A percentile compares a stretch with the other conserved stretches of the same genome.
These are phyloP conservation scores for Nephila pilipes DNA, from an alignment of 1,140 invertebrate species.

Conservation along the genomic window DNA sequence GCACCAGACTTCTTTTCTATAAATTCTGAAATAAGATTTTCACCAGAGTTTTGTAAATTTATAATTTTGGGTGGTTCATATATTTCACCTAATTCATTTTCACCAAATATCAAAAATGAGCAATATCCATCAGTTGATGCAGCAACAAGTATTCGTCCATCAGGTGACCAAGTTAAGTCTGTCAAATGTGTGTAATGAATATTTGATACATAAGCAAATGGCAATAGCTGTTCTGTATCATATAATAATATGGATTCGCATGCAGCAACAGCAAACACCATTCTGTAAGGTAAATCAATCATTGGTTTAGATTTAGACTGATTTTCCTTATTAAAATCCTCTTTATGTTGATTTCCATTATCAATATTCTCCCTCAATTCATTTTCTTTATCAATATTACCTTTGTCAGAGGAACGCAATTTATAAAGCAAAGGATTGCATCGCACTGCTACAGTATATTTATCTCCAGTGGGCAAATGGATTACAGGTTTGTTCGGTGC, in stretches of 20 bases:
- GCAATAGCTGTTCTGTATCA: conserved; percentile 93
- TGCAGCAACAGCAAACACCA: conserved; percentile 95
- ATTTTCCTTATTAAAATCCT: conserved; percentile 50
- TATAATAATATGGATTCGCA: conserved; percentile 92
- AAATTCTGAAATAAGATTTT: neutral
- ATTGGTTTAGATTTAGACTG: conserved; percentile 31
- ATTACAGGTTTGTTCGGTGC: conserved; percentile 89
- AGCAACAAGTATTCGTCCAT: conserved; percentile 90
- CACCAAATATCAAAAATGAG: conserved; percentile 92
- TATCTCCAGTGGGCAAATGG: conserved; percentile 89
- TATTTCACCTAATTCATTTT: conserved; percentile 88
- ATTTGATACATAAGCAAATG: conserved; percentile 92
- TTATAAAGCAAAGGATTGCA: conserved; percentile 91
- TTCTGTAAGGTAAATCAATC: conserved; percentile 87
- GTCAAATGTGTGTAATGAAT: conserved; percentile 97
- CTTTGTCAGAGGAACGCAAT: conserved; percentile 81
- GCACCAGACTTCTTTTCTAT: neutral
- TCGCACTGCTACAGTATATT: conserved; percentile 89
- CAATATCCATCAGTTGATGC: conserved; percentile 98
- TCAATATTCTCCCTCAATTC: no score
- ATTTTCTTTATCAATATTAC: neutral
- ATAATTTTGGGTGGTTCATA: conserved; percentile 45
- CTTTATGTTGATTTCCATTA: neutral
- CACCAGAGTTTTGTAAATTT: neutral
- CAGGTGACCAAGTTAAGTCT: conserved; percentile 94